These are phyloP conservation scores for Cetonia aurata DNA, from an alignment of 2,888 invertebrate species.

Conservation along the genomic window DNA sequence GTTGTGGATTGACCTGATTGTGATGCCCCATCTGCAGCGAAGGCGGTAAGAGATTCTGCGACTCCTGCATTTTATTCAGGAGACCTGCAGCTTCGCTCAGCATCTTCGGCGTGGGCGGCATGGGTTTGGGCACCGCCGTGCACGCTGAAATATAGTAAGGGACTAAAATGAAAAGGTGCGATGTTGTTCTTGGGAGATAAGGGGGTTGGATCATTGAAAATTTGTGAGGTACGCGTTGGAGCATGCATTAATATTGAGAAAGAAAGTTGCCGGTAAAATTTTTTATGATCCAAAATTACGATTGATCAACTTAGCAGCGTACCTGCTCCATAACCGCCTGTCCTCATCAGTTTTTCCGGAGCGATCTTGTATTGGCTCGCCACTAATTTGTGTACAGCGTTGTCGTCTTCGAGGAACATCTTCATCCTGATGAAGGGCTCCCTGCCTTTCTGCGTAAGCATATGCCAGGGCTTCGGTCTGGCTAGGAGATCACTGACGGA, in stretches of 20 bases:
- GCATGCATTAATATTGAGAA: constrained; percentile 15
- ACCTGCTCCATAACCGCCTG: constrained; percentile 92
- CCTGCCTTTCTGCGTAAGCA: constrained; percentile 96
- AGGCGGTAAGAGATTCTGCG: constrained; percentile 71
- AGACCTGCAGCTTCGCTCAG: constrained; percentile 78
- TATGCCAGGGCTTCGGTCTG: constrained; percentile 98
- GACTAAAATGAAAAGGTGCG: constrained; percentile 34
- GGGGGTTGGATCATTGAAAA: constrained; percentile 44
- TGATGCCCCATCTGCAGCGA: constrained; percentile 67
- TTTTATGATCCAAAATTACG: constrained; percentile 41
- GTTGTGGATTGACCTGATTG: constrained; percentile 65
- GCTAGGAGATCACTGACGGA: constrained; percentile 98
- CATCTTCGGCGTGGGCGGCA: constrained; percentile 85
- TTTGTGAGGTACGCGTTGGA: constrained; percentile 11
- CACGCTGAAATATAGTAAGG: constrained; percentile 65
- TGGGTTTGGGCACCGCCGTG: constrained; percentile 72
- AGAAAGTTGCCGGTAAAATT: constrained; percentile 24
- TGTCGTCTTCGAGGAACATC: constrained; percentile 96
- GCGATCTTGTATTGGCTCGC: constrained; percentile 98
- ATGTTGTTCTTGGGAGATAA: constrained; percentile 2
- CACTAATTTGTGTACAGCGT: constrained; percentile 94
- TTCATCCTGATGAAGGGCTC: constrained; percentile 99
- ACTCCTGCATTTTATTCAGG: constrained; percentile 79
- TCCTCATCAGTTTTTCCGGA: constrained; percentile 97
- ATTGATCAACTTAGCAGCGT: constrained; percentile 51